These are phyloP conservation scores for Naso thynnoides DNA, from an alignment of 2,797 vertebrate species.

Conservation along the genomic window DNA sequence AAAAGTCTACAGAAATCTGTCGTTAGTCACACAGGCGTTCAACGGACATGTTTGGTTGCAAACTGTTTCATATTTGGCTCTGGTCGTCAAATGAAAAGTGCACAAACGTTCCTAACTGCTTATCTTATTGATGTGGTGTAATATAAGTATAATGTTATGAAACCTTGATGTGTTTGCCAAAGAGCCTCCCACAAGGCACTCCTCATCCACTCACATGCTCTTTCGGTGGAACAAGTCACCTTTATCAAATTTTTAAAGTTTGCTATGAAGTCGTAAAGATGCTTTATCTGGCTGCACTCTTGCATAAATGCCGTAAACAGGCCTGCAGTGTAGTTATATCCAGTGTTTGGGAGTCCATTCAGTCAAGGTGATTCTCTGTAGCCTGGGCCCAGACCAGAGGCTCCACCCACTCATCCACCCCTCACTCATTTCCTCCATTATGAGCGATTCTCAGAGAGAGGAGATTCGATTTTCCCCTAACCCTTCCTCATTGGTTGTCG, in stretches of 20 bases:
- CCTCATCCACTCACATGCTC: neutral
- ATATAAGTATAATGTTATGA: neutral
- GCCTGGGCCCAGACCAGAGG: too few species aligned
- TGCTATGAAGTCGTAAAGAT: too few species aligned
- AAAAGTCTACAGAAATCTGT: neutral
- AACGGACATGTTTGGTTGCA: neutral
- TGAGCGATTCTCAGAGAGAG: too few species aligned
- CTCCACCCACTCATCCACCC: too few species aligned
- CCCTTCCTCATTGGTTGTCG: too few species aligned
- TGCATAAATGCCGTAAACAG: neutral
- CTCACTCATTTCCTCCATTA: too few species aligned
- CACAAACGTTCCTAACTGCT: neutral
- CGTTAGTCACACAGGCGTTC: neutral
- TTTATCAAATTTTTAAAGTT: neutral
- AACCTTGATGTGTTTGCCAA: neutral
- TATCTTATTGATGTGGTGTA: neutral
- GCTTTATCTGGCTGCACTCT: slow-evolving; percentile 7
- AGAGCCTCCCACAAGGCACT: neutral
- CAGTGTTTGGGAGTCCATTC: neutral
- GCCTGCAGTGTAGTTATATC: neutral
- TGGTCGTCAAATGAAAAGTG: neutral
- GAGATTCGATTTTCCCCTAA: too few species aligned
- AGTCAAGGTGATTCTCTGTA: neutral
- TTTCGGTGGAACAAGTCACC: neutral
- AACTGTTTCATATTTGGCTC: neutral